Base-by-base conservation (phyloP, 2,888 invertebrate species). In the Subacronicta megacephala region DNA sequence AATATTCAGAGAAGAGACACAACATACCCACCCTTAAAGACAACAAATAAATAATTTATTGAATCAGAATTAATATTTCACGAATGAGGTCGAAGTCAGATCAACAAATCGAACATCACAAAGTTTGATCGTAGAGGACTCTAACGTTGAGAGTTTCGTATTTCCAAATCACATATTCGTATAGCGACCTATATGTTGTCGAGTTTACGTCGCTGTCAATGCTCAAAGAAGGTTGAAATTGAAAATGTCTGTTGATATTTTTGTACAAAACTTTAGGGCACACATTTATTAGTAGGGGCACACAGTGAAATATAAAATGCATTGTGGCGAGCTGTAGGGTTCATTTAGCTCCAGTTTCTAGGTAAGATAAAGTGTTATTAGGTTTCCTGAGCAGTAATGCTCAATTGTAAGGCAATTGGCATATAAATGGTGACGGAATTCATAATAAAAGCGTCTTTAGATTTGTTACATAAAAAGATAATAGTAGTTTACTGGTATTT, bases 1-100 rank as follows among this genome's bases (percentile, higher is more conserved):
- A 9, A 10, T 26, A 26, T 26, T 26, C 26, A 3, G 26, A 10
- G 10, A 26, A 10, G 10, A 26, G n/a, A n/a, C n/a, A n/a, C n/a
- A n/a, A n/a, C n/a, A n/a, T 2, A 10, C 0, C 10, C n/a, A 16
- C 18, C 20, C 44, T 7, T 3, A 7, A 43, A 44, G 40, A 46
- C 62, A 66, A 72, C 62, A 70, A 55, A 49, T 40, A 37, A n/a
- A 3, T 15, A 52, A 35, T 50, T 49, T 51, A 52, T 62, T 9
- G 52, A 37, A 47, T 43, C 38, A 33, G 33, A 37, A 64, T 57
- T 54, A 61, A 62, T 67, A 72, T 55, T 58, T 50, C 49, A 62
- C 23, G 38, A 55, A 53, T 52, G 52, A 56, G 56, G 67, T 56
- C 50, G 18, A 37, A 15, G 17, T 13, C 42, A 31, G 36, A 23